phyloP scores from a whole-genome alignment of 2,113 vertebrate species.

The Pedionomus torquatus region DNA sequence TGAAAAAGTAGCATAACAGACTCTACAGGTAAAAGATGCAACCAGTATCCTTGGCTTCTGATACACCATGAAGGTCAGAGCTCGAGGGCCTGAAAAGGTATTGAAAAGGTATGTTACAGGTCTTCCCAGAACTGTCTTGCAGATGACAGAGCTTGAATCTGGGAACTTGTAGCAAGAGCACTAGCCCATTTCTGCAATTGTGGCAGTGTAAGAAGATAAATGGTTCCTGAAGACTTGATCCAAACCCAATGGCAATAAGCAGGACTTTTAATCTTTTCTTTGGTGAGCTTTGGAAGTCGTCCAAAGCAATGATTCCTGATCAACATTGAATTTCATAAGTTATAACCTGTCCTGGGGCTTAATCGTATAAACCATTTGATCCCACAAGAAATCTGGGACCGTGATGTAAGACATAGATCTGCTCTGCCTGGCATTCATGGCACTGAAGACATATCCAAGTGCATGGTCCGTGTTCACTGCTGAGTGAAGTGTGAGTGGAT shows the following conservation, averaged over 20 bases:
- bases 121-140: not conserved
- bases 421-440: not conserved
- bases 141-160: not conserved
- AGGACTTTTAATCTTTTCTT: not conserved
- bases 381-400: not conserved
- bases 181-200: not conserved
- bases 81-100: not conserved
- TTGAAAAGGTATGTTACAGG: fast-evolving
- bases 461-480: not conserved
- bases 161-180: not conserved
- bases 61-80: not conserved
- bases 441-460: not conserved
- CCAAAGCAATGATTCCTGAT: not conserved
- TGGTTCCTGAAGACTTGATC: not conserved
- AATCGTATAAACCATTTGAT: not conserved
- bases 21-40: not conserved
- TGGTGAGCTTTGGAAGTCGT: not conserved
- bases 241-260: not conserved
- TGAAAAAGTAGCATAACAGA: not conserved
- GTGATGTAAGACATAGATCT: not conserved
- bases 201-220: not conserved
- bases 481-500: not conserved
- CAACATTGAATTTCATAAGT: not conserved
- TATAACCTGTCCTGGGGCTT: not conserved
- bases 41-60: not conserved